phyloP scores from a whole-genome alignment of 1,140 invertebrate genomes.

The Aethina tumida region DNA sequence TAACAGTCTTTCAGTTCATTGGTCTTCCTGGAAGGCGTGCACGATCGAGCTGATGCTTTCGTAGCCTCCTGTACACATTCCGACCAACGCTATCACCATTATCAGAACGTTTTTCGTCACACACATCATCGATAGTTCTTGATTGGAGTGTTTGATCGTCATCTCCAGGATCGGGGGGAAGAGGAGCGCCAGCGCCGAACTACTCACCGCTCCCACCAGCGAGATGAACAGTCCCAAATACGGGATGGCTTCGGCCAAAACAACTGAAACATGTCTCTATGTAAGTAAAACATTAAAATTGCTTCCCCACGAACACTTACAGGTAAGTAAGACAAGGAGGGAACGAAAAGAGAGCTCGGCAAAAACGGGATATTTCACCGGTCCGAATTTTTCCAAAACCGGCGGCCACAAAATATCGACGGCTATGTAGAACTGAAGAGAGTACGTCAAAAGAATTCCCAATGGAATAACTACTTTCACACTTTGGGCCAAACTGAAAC shows the following conservation, averaged over 20 bases:
- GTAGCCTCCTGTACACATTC: slow-evolving; percentile 62
- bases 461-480: slow-evolving; percentile 60
- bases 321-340: slow-evolving; percentile 58
- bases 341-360: slow-evolving; percentile 54
- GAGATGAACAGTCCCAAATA: slow-evolving; percentile 82
- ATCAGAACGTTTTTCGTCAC: slow-evolving; percentile 34
- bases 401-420: slow-evolving; percentile 53
- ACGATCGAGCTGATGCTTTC: slow-evolving; percentile 58
- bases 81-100: slow-evolving; percentile 55
- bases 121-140: slow-evolving; percentile 33
- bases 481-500: slow-evolving; percentile 44
- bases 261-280: slow-evolving; percentile 60
- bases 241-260: slow-evolving; percentile 67
- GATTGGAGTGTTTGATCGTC: slow-evolving; percentile 50
- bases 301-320: slow-evolving; percentile 46
- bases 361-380: slow-evolving; percentile 42
- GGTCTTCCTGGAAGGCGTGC: slow-evolving; percentile 19
- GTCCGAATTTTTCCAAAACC: slow-evolving; percentile 39
- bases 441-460: slow-evolving; percentile 68
- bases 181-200: slow-evolving; percentile 74
- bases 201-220: slow-evolving; percentile 76
- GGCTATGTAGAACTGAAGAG: slow-evolving; percentile 82
- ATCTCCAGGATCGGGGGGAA: slow-evolving; percentile 77
- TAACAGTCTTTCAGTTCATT: too few species aligned
- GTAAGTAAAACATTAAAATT: too few species aligned